Evolutionary conservation across 2,797 vertebrate genomes (phyloP).

Genomic region (Aeoliscus strigatus): DNA sequence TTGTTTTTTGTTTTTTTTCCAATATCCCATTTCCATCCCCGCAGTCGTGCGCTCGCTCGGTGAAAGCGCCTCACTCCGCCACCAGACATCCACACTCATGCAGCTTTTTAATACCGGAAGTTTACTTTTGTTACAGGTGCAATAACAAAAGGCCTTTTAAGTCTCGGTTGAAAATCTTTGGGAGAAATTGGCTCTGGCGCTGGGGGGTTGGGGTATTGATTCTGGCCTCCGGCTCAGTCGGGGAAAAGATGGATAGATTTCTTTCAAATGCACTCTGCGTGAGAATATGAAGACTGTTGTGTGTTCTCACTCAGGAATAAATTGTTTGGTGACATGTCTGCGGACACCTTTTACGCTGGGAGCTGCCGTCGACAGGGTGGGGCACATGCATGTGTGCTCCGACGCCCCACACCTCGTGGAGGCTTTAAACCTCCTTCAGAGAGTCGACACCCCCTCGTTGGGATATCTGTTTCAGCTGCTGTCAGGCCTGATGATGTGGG

Average conservation of each 20-base stretch:
- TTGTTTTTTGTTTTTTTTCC: too few species aligned
- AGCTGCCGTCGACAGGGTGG: constrained; percentile 63
- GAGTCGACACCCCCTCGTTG: constrained; percentile 56
- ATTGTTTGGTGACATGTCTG: constrained; percentile 71
- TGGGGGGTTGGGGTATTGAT: constrained; percentile 76
- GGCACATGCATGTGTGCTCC: constrained; percentile 57
- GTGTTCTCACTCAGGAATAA: constrained; percentile 70
- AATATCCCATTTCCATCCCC: constrained; percentile 10
- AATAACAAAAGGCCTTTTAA: constrained; percentile 81
- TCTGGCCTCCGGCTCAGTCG: constrained; percentile 72
- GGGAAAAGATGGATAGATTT: constrained; percentile 80
- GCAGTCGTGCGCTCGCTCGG: constrained; percentile 12
- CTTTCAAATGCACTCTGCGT: constrained; percentile 76
- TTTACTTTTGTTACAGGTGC: constrained; percentile 79
- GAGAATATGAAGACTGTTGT: constrained; percentile 74
- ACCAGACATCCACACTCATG: constrained; percentile 27
- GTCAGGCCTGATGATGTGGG: constrained; percentile 63
- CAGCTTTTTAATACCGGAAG: constrained; percentile 64
- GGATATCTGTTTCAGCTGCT: constrained; percentile 70
- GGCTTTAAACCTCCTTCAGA: constrained; percentile 65
- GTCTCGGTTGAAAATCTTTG: constrained; percentile 80
- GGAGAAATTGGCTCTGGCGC: constrained; percentile 78
- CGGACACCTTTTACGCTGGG: constrained; percentile 64
- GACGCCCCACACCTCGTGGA: constrained; percentile 54
- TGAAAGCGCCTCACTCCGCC: constrained; percentile 12